These are phyloP conservation scores for Poeciliopsis retropinna DNA, from an alignment of 2,113 vertebrate genomes.

Conservation along the genomic window DNA sequence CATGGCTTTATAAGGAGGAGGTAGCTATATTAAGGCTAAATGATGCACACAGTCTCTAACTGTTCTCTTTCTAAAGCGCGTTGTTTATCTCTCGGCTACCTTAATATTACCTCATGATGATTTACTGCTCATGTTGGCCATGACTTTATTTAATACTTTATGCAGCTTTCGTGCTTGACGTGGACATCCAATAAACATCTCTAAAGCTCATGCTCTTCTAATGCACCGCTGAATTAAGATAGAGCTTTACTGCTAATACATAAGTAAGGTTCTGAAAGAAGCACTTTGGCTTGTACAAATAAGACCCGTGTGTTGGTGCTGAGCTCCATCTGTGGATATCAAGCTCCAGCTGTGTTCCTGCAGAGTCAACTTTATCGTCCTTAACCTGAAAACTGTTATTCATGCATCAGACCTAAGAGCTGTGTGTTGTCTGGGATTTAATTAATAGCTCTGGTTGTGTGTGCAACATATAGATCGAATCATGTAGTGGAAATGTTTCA, in stretches of 20 bases:
- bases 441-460: constrained; percentile 19
- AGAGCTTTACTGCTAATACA: constrained; percentile 15
- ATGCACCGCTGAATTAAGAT: constrained; percentile 58
- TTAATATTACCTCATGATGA: constrained; percentile 53
- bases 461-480: constrained; percentile 8
- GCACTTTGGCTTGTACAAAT: constrained; percentile 17
- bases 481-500: constrained; percentile 20
- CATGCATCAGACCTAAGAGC: constrained; percentile 14
- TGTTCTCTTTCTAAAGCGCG: constrained; percentile 13
- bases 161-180: constrained; percentile 36
- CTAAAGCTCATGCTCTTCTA: constrained; percentile 38
- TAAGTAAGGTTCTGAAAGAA: constrained; percentile 30
- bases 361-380: constrained; percentile 15
- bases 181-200: constrained; percentile 51
- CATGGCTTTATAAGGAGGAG: constrained; percentile 22
- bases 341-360: constrained; percentile 11
- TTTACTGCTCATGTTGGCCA: constrained; percentile 44
- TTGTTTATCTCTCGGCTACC: constrained; percentile 51
- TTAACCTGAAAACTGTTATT: constrained; percentile 32
- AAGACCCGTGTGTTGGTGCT: constrained; percentile 4
- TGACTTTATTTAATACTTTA: constrained; percentile 55
- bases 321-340: constrained; percentile 18
- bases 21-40: constrained; percentile 27
- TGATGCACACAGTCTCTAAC: constrained; percentile 21
- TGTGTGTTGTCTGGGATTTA: constrained; percentile 16